These are phyloP conservation scores for Ophthalmolycus amberensis DNA, from an alignment of 2,113 vertebrate genomes.

Conservation along the genomic window DNA sequence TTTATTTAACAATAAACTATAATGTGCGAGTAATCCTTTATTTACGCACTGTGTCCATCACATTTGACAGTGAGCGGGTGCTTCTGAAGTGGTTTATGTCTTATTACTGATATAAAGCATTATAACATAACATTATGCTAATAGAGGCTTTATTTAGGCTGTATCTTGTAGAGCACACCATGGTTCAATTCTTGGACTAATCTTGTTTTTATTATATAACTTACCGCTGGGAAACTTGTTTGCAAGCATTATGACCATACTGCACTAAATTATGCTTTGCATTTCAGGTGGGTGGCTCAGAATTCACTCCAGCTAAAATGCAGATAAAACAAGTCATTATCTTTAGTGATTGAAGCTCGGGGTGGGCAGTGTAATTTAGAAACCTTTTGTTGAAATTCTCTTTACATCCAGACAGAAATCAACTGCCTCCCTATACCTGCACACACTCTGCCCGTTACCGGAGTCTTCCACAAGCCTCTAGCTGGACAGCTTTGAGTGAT, in stretches of 20 bases:
- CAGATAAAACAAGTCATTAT: neutral
- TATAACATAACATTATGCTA: neutral
- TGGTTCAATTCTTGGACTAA: neutral
- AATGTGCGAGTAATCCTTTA: neutral
- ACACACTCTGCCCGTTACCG: neutral
- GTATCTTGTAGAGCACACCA: neutral
- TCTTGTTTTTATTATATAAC: constrained; percentile 1
- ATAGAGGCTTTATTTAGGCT: neutral
- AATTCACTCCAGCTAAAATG: neutral
- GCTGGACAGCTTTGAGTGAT: neutral
- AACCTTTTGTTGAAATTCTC: neutral
- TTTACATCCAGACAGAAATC: neutral
- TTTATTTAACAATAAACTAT: neutral
- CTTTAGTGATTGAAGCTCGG: neutral
- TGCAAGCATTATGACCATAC: neutral
- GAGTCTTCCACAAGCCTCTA: neutral
- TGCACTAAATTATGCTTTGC: neutral
- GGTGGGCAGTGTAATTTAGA: neutral
- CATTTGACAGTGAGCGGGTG: neutral
- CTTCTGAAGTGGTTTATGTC: neutral
- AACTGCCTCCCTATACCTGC: neutral
- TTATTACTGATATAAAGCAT: neutral
- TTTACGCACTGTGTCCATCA: neutral
- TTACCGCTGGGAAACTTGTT: neutral
- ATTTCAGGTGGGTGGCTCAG: neutral